phyloP scores from a whole-genome alignment of 2,113 vertebrate genomes.

The Crypturellus undulatus region DNA sequence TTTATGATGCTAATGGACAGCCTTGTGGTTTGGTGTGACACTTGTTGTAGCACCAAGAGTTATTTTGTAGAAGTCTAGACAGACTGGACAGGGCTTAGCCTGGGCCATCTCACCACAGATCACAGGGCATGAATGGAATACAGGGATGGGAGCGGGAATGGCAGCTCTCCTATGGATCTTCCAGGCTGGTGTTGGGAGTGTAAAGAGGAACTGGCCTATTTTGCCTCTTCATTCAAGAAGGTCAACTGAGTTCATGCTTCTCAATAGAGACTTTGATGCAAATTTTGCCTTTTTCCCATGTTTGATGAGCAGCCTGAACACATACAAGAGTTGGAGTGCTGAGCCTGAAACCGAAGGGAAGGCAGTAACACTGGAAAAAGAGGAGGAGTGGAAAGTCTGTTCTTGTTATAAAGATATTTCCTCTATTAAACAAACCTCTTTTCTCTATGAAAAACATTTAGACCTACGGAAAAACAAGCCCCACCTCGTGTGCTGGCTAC shows the following conservation, averaged over 20 bases:
- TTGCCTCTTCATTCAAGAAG: not conserved
- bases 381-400: slow-evolving; percentile 64
- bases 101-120: not conserved
- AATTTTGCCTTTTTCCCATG: not conserved
- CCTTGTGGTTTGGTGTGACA: not conserved
- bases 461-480: not conserved
- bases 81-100: slow-evolving; percentile 34
- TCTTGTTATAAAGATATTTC: slow-evolving; percentile 45
- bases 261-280: not conserved
- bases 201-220: not conserved
- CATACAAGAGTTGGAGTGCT: not conserved
- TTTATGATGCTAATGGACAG: not conserved
- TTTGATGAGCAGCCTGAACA: not conserved
- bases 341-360: not conserved
- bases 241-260: not conserved
- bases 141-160: not conserved
- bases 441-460: slow-evolving; percentile 26
- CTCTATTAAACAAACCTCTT: slow-evolving; percentile 47
- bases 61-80: slow-evolving; percentile 16
- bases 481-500: slow-evolving; percentile 8
- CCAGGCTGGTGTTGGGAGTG: not conserved
- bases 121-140: not conserved
- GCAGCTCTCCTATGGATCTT: not conserved
- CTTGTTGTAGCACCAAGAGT: not conserved
- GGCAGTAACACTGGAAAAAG: slow-evolving; percentile 52